Base-by-base conservation (phyloP, 2,113 vertebrate genomes). In the Cavia porcellus region DNA sequence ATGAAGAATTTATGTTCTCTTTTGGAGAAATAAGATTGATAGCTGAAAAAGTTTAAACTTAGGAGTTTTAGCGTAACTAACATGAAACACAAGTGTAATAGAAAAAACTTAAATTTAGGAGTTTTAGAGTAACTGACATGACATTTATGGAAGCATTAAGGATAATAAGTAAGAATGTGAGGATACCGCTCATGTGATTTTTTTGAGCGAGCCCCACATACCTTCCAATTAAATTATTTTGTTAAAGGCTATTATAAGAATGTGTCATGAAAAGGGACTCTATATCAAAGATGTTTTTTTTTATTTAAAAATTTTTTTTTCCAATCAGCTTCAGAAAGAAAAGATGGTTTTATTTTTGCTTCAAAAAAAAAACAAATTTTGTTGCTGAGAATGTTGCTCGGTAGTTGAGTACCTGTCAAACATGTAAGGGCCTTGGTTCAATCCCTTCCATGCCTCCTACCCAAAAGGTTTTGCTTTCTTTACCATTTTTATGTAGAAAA, bases 151-250 rank as follows among this genome's bases (percentile, higher is more conserved):
- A 86, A 86, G 20, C 64, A 57, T 25, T 95, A 83, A 89, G 66
- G 96, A 61, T 95, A 68, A 74, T 82, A 93, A 28, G 22, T 90
- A 75, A 94, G 55, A 32, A 93, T 88, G 79, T 79, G 17, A 93
- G 90, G 84, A 52, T 92, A 1, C 80, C 92, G 72, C 57, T 96
- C 14, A 50, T 84, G 45, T 96, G 38, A 30, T 92, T 81, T 92
- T 81, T 61, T 68, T 95, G 45, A 95, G 38, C 79, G 83, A 28
- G 24, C 42, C 38, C 74, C 22, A 1, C 12, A 6, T 14, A 75
- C 42, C 74, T 75, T 75, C 24, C 55, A 79, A 8, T 86, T 68
- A 74, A 66, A 82, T 82, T 90, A 93, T 85, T 92, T 84, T 91
- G 38, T 75, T 75, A 59, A 85, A 90, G 70, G 12, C 22, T 82